Evolutionary conservation across 2,888 invertebrate species (phyloP), one percentile per base, ranked within the genome.

Genomic region (Melieria picta): DNA sequence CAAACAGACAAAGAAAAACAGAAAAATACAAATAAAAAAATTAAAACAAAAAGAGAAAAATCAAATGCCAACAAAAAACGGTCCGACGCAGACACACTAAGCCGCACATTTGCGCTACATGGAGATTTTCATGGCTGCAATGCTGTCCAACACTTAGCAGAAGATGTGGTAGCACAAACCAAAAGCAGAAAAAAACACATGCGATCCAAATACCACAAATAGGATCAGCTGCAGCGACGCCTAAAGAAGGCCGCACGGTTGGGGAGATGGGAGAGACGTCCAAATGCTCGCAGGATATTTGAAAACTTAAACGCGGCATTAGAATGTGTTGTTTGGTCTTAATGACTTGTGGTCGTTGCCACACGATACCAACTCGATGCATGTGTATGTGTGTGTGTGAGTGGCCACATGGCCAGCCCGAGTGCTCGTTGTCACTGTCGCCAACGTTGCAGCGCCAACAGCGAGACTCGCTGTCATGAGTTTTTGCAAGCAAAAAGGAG

Each of bases 261-360:
- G 16, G 16, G 16, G 1, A 30, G 30, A 30, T 30, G 30, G 30
- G 3, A 30, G 30, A 30, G 30, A 30, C 30, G 3, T 30, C 30
- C 30, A 30, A 30, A 9, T 52, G 52, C 57, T 13, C 13, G 57
- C 57, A 61, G 70, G 70, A 70, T 66, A 66, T 71, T 71, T 62
- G 10, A 71, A 30, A 65, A 65, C 65, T 71, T 71, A 71, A 71
- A 65, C 65, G 13, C 60, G 52, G 62, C 66, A 71, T 71, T 71
- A 65, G 71, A 62, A 66, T 60, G 60, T 60, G 66, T 71, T 30
- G 30, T 30, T 30, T 30, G 11, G 61, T 43, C 61, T 61, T 65
- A 71, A 71, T 16, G 66, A 65, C 66, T 63, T 71, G 71, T 66
- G 71, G 71, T 62, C 58, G 58, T 13, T 42, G 16, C 11, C 46